Evolutionary conservation across 1,140 invertebrate species (phyloP).

Genomic region (Leptinotarsa undecemlineata): DNA sequence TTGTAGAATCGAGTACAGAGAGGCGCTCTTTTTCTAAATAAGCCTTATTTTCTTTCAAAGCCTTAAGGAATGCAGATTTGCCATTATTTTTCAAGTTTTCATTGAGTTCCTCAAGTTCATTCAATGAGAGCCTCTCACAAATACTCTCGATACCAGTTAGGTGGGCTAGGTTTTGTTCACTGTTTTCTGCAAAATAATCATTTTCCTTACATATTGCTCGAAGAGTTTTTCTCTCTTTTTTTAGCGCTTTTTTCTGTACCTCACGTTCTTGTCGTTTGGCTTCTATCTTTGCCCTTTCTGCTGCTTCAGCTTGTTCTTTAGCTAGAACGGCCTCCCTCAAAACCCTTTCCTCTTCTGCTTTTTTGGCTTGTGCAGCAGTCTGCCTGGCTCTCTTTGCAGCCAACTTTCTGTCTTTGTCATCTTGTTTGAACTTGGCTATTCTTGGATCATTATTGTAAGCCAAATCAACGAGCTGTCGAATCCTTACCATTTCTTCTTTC

Average conservation of each 20-base stretch:
- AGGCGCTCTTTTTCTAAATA: slow-evolving; percentile 78
- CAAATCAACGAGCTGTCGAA: slow-evolving; percentile 87
- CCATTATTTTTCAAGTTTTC: slow-evolving; percentile 70
- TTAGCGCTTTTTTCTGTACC: slow-evolving; percentile 77
- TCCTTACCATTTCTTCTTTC: slow-evolving; percentile 94
- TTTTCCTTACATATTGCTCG: slow-evolving; percentile 84
- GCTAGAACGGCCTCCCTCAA: slow-evolving; percentile 73
- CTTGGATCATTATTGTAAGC: slow-evolving; percentile 93
- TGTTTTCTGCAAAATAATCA: slow-evolving; percentile 79
- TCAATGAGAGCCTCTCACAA: slow-evolving; percentile 75
- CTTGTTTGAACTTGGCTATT: slow-evolving; percentile 89
- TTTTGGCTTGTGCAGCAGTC: slow-evolving; percentile 81
- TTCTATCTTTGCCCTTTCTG: slow-evolving; percentile 77
- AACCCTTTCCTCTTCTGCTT: slow-evolving; percentile 79
- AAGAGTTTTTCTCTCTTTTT: slow-evolving; percentile 85
- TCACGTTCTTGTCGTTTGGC: slow-evolving; percentile 86
- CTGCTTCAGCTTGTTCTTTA: slow-evolving; percentile 82
- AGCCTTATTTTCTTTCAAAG: slow-evolving; percentile 63
- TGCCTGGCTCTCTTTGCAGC: slow-evolving; percentile 89
- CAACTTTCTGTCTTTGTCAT: slow-evolving; percentile 89
- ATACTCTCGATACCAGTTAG: slow-evolving; percentile 91
- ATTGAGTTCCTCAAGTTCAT: slow-evolving; percentile 78
- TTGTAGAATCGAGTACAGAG: slow-evolving; percentile 60
- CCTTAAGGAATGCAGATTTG: slow-evolving; percentile 66
- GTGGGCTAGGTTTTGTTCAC: slow-evolving; percentile 76